phyloP scores from a whole-genome alignment of 2,113 vertebrate genomes.

The Anguilla rostrata region DNA sequence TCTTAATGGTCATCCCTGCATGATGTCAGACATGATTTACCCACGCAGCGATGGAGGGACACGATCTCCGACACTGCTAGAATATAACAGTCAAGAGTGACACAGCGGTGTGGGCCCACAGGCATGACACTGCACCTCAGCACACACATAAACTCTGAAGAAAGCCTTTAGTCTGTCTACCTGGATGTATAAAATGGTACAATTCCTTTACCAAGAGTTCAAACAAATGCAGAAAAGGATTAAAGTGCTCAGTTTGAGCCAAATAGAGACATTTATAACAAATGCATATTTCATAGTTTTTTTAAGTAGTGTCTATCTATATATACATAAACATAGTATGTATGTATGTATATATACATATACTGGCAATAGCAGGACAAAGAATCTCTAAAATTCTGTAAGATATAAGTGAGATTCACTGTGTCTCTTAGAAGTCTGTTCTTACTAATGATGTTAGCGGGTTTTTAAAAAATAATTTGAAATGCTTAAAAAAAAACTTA shows the following conservation, averaged over 20 bases:
- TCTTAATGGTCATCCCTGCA: neutral
- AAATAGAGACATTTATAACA: conserved; percentile 82
- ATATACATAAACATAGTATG: conserved; percentile 47
- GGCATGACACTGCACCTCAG: neutral
- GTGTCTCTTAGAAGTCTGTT: conserved; percentile 26
- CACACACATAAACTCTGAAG: neutral
- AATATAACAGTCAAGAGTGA: neutral
- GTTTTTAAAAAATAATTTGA: conserved; percentile 21
- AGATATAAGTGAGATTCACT: conserved; percentile 13
- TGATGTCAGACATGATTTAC: neutral
- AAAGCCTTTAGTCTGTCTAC: neutral
- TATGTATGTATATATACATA: conserved; percentile 40
- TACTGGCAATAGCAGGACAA: conserved; percentile 36
- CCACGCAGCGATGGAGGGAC: neutral
- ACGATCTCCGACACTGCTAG: neutral
- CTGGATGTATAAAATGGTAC: conserved; percentile 16
- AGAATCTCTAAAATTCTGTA: conserved; percentile 40
- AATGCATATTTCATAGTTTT: conserved; percentile 72
- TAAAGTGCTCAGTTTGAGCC: conserved; percentile 76
- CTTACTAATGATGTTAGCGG: conserved; percentile 29
- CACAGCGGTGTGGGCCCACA: neutral
- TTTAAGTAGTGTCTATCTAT: conserved; percentile 47
- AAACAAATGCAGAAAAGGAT: conserved; percentile 33
- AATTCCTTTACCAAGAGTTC: conserved; percentile 10
- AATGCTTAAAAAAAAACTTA: neutral